Base-by-base conservation (phyloP, 1,140 invertebrate genomes). In the Elysia chlorotica region DNA sequence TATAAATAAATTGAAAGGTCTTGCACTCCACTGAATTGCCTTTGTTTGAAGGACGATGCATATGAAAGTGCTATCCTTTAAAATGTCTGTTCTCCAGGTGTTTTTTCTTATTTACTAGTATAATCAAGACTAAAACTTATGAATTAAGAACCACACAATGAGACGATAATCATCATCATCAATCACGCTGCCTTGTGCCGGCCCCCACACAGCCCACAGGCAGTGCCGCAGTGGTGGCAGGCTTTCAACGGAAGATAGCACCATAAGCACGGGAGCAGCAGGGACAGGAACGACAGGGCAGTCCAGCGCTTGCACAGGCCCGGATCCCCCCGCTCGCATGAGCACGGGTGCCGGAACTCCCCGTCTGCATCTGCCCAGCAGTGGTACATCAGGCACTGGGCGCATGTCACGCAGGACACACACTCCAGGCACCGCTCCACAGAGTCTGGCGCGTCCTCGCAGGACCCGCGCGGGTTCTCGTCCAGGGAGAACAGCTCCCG, bases 231-330 rank as follows among this genome's bases (percentile, higher is more conserved):
- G 88, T 91, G 91, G 88, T 97, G 95, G 81, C 93, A 93, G 74
- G 93, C 92, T 75, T 92, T 91, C 28, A 96, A 90, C 48, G 94
- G 95, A 79, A 93, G 91, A 89, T 97, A 97, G 88, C 95, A 95
- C 91, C 95, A 97, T 71, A 98, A 90, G 88, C 96, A 97, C 71
- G 96, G 96, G 81, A 97, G 92, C 79, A 97, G 88, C 67, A 97
- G 86, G 48, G 94, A 95, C 48, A 97, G 90, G 70, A 97, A 88
- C 21, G 93, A 92, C 78, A 97, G 88, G 73, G 94, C 93, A 73
- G 95, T 85, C 96, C 96, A 98, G 63, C 86, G 85, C 65, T 82
- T 84, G 78, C 84, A 85, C 74, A 85, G 85, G 36, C 74, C 74
- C 57, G 81, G 75, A 66, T 87, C 86, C 35, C 67, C 74, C 23